A percentile compares a stretch with the other conserved stretches of the same genome.
These are phyloP conservation scores for Osmerus mordax DNA, from an alignment of 2,113 vertebrate species.

Conservation along the genomic window DNA sequence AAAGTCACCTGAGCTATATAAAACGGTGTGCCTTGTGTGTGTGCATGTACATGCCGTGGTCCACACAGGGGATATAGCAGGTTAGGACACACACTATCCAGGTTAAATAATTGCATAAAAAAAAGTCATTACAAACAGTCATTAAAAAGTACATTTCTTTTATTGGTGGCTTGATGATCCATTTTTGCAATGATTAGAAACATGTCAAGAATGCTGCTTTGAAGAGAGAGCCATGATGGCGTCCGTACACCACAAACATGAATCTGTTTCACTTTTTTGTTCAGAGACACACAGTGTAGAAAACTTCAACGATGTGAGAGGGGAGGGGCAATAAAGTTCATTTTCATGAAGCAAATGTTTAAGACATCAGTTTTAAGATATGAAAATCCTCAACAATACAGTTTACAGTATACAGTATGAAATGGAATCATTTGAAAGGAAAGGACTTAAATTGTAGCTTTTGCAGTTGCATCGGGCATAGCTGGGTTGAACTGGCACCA, in stretches of 20 bases:
- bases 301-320: background rate
- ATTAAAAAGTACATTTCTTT: constrained; percentile 72
- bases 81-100: no score
- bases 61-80: no score
- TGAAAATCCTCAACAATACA: constrained; percentile 37
- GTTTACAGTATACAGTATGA: constrained; percentile 45
- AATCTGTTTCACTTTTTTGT: constrained; percentile 42
- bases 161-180: constrained; percentile 71
- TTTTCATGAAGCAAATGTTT: constrained; percentile 55
- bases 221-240: constrained; percentile 53
- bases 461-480: background rate
- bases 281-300: constrained; percentile 24
- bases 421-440: constrained; percentile 52
- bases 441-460: constrained; percentile 1
- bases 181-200: constrained; percentile 68
- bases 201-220: constrained; percentile 58
- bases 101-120: background rate
- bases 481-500: background rate
- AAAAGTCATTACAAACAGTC: constrained; percentile 26
- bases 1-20: background rate
- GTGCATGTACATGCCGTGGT: background rate
- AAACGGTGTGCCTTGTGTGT: background rate
- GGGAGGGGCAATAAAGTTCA: constrained; percentile 38
- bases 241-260: constrained; percentile 45
- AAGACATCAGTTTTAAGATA: constrained; percentile 59